Evolutionary conservation across 2,888 invertebrate species (phyloP).

Genomic region (Temnothorax unifasciatus): DNA sequence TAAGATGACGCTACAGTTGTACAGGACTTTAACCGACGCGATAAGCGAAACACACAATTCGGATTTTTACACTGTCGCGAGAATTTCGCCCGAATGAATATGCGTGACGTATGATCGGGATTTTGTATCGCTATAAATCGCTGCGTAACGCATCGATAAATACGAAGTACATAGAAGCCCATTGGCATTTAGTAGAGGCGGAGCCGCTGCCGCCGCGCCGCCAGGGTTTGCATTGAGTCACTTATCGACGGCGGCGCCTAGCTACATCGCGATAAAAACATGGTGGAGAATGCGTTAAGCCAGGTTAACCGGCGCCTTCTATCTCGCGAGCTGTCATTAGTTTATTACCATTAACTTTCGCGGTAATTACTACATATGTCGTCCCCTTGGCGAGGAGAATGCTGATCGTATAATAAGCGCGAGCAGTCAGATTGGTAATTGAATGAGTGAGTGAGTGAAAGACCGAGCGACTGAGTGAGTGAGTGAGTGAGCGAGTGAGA

Average conservation of each 20-base stretch:
- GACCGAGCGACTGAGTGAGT: background rate
- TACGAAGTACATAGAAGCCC: constrained; percentile 18
- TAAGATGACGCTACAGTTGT: constrained; percentile 16
- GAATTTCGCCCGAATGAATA: constrained; percentile 54
- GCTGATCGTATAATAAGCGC: background rate
- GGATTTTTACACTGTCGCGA: constrained; percentile 21
- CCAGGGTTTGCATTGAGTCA: constrained; percentile 62
- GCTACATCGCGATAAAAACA: constrained; percentile 61
- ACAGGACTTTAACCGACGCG: constrained; percentile 8
- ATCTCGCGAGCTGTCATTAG: constrained; percentile 67
- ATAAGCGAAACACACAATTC: constrained; percentile 40
- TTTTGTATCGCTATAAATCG: constrained; percentile 43
- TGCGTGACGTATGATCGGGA: constrained; percentile 32
- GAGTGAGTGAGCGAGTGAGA: background rate
- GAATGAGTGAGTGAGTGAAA: background rate
- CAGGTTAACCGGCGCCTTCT: constrained; percentile 52
- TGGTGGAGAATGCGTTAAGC: constrained; percentile 29
- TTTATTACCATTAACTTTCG: constrained; percentile 72
- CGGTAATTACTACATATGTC: constrained; percentile 65
- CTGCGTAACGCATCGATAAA: constrained; percentile 58
- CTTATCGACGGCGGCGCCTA: constrained; percentile 59
- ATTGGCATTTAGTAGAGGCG: constrained; percentile 57
- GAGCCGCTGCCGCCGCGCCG: constrained; percentile 14
- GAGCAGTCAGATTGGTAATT: background rate
- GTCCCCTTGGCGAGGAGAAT: constrained; percentile 60